Conservation (phyloP, 2,797 vertebrate genomes). For the Schizopygopsis malacanthus region DNA sequence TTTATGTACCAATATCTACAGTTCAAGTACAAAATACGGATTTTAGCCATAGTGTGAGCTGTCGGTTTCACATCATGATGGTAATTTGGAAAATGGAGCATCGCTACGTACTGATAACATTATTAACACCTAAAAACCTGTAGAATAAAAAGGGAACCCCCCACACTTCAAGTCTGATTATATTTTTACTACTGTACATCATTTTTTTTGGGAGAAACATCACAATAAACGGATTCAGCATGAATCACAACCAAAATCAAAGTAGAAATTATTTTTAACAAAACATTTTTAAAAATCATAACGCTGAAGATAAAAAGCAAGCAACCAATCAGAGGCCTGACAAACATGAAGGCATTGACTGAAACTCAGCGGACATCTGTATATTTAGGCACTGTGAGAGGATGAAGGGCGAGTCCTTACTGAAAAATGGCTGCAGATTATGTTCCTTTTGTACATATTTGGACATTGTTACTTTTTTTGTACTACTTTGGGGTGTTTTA, state of each 20-base stretch:
- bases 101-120: conserved; percentile 52
- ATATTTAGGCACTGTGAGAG: conserved; percentile 99
- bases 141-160: conserved; percentile 49
- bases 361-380: conserved; percentile 87
- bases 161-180: conserved; percentile 44
- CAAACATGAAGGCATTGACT: conserved; percentile 82
- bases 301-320: conserved; percentile 69
- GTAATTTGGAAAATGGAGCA: conserved; percentile 50
- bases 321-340: conserved; percentile 82
- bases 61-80: conserved; percentile 47
- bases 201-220: conserved; percentile 44
- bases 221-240: conserved; percentile 50
- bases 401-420: conserved; percentile 67
- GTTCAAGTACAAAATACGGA: conserved; percentile 75
- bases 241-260: conserved; percentile 53
- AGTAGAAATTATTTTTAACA: conserved; percentile 41
- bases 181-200: conserved; percentile 51
- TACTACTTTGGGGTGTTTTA: conserved; percentile 74
- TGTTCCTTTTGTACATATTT: conserved; percentile 75
- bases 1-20: conserved; percentile 83
- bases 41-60: conserved; percentile 49
- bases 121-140: conserved; percentile 53
- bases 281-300: conserved; percentile 64
- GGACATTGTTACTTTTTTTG: conserved; percentile 74
- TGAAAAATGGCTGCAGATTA: conserved; percentile 30